These are phyloP conservation scores for Ophioninae sp. DNA, from an alignment of 2,888 invertebrate species.

Conservation along the genomic window DNA sequence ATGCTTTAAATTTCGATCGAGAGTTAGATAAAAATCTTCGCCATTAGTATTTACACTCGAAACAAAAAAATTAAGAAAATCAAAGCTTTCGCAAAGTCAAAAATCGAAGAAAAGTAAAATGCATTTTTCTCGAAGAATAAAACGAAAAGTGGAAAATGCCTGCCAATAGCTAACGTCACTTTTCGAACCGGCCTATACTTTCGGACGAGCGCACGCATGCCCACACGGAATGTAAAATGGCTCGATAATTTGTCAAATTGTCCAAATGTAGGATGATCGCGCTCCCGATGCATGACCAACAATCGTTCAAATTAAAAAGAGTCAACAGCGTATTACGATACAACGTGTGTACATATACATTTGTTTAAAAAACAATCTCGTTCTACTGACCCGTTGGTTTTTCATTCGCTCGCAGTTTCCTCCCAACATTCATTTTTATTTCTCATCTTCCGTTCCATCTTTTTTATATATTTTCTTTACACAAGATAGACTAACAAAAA, in stretches of 20 bases:
- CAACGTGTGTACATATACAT: not conserved
- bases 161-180: not conserved
- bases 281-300: not conserved
- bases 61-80: not conserved
- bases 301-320: not conserved
- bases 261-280: not conserved
- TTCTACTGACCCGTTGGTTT: not conserved
- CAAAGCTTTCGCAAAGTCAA: not conserved
- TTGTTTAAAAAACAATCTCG: not conserved
- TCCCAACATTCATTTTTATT: not conserved
- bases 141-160: not conserved
- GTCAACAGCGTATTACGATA: not conserved
- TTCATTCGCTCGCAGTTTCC: not conserved
- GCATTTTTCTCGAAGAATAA: not conserved
- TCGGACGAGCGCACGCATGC: not conserved
- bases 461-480: constrained; percentile 41
- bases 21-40: not conserved
- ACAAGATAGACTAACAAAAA: constrained; percentile 75
- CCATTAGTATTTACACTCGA: not conserved
- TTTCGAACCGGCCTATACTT: not conserved
- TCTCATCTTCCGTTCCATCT: constrained; percentile 17
- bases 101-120: not conserved
- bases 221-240: not conserved
- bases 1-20: not conserved
- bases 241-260: not conserved